Base-by-base conservation (phyloP, 2,888 invertebrate genomes). In the Chloromyia formosa region DNA sequence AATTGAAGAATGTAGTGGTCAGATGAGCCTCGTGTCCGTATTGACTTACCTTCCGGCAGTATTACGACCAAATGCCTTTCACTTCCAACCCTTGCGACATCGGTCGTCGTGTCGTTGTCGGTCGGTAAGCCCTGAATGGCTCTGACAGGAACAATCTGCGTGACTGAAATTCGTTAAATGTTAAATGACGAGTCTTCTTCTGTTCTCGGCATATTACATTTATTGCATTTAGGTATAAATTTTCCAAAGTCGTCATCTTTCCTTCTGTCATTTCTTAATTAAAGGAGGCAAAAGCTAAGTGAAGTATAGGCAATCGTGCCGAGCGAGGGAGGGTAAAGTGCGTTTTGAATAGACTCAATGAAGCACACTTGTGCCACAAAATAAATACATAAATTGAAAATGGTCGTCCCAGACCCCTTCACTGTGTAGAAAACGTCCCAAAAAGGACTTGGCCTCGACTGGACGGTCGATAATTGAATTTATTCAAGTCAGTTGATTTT, bases 381-480 rank as follows among this genome's bases (percentile, higher is more conserved):
- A 22, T 12, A 23, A 12, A 23, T 22, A 66, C 20, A 12, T n/a
- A 66, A 14, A 20, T 22, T 12, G 22, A 20, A 10, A 18, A 9
- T 18, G 23, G 18, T 35, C 7, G 7, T 66, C 3, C 1, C 7
- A 66, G 35, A 12, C 12, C 42, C 16, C 23, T 18, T 9, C 45
- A 18, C 20, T 45, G 18, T 18, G 14, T 49, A 35, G 27, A 7
- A 35, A 7, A 4, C 7, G n/a, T 66, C 10, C 3, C 7, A 10
- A 27, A 20, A 66, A 49, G 23, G 49, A 60, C 60, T 60, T 60
- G 35, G 18, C 27, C 27, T 35, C 20, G 27, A 56, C n/a, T 58
- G 71, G 58, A 56, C 18, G 58, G 71, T 71, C 71, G 58, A 56
- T 69, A 69, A 71, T 71, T 71, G 71, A 58, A 40, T 71, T 71